A percentile compares a stretch with the other conserved stretches of the same genome.
Evolutionary conservation across 1,140 invertebrate genomes (phyloP).

Genomic region (Drosophila watanabei): DNA sequence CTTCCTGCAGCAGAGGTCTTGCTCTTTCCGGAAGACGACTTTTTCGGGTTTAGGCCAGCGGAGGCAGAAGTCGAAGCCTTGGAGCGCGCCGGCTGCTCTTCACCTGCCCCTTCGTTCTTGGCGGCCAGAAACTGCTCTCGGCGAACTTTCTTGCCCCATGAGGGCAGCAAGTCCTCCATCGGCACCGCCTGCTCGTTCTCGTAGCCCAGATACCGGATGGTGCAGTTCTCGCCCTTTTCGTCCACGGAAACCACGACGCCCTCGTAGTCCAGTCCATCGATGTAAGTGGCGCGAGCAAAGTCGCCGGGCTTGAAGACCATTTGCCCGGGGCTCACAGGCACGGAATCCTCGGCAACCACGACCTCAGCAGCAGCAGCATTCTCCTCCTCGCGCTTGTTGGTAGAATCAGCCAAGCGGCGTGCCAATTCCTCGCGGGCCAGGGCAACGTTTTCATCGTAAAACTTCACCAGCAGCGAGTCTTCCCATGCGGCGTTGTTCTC

Average conservation of each 20-base stretch:
- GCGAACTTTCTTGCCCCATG: slow-evolving; percentile 87
- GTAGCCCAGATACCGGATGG: slow-evolving; percentile 91
- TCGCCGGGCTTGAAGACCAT: slow-evolving; percentile 87
- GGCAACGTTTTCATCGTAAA: slow-evolving; percentile 92
- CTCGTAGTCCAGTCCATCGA: slow-evolving; percentile 91
- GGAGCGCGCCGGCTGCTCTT: slow-evolving; percentile 5
- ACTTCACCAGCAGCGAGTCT: slow-evolving; percentile 91
- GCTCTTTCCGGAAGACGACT: slow-evolving; percentile 16
- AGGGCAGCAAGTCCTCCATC: slow-evolving; percentile 87
- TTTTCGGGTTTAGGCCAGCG: slow-evolving; percentile 25
- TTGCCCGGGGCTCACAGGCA: slow-evolving; percentile 12
- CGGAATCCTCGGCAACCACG: slow-evolving; percentile 7
- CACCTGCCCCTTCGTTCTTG: slow-evolving; percentile 60
- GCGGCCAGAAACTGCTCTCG: slow-evolving; percentile 86
- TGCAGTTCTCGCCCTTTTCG: slow-evolving; percentile 87
- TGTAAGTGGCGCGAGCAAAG: slow-evolving; percentile 89
- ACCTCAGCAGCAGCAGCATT: slow-evolving; percentile 3
- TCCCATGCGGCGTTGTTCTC: slow-evolving; percentile 89
- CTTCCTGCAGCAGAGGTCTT: slow-evolving; percentile 4
- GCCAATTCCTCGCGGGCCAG: slow-evolving; percentile 89
- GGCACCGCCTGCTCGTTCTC: slow-evolving; percentile 90
- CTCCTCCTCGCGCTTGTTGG: slow-evolving; percentile 77
- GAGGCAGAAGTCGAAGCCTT: slow-evolving; percentile 18
- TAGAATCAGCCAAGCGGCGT: slow-evolving; percentile 87
- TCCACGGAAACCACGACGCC: slow-evolving; percentile 89